Evolutionary conservation across 2,113 vertebrate species (phyloP), one percentile per base, ranked within the genome.

Genomic region (Dipodomys stephensi): DNA sequence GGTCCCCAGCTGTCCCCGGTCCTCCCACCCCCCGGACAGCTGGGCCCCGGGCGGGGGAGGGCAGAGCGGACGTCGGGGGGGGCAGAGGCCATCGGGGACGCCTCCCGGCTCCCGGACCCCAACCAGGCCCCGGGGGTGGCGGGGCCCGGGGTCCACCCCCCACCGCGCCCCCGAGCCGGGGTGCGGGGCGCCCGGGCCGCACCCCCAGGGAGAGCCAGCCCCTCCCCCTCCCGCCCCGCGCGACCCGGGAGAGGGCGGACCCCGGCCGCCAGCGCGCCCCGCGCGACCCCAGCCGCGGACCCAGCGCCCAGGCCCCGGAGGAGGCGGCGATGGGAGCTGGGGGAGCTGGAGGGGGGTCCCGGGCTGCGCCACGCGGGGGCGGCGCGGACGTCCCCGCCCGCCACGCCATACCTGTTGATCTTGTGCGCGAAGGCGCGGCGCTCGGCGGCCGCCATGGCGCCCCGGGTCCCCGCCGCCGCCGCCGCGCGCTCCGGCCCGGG

Each of bases 351-450:
- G 39, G 57, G 71, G 68, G 35, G 28, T 30, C 60, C 23, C 23
- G 80, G 78, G 88, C 80, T 30, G 71, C 86, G 79, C 81, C 94
- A 72, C 68, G 83, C 64, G 83, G 6, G 85, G 78, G 69, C 9
- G 16, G 7, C 28, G 25, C 22, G 23, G 49, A 32, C 39, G 77
- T 28, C 20, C 39, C 80, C 39, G 79, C 19, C 83, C 27, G 88
- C 44, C 7, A 44, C 25, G 95, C 98, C 53, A 16, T 98, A 99
- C 99, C 99, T 98, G 98, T 99, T 99, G 96, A 99, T 99, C 97
- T 99, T 99, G 96, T 99, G 99, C 92, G 99, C 99, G 96, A 99
- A 99, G 93, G 99, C 99, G 97, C 99, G 98, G 97, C 99, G 98
- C 79, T 99, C 99, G 93, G 98, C 98, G 67, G 97, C 96, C 32